Evolutionary conservation across 1,140 invertebrate species (phyloP), one percentile per base, ranked within the genome.

Genomic region (Drosophila novamexicana): DNA sequence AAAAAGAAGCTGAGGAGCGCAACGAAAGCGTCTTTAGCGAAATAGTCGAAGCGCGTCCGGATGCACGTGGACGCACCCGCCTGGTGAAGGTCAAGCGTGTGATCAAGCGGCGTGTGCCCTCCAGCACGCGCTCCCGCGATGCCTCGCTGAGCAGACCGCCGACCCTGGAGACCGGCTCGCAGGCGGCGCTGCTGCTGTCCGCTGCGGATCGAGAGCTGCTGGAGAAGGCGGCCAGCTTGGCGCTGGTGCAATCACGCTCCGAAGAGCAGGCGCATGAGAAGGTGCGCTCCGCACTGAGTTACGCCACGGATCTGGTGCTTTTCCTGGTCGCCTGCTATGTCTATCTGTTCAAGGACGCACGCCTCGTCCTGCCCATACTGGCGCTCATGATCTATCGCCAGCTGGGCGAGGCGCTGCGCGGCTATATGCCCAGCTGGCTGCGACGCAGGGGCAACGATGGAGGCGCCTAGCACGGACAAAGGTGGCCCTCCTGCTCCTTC

Each of bases 311-410:
- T 85, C 78, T 96, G 52, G 95, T 95, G 39, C 93, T 96, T 74
- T 93, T 96, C 56, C 52, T 95, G 12, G 94, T 96, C 1, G 96
- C 96, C 6, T 95, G 95, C 90, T 96, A 95, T 94, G 93, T 97
- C 40, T 97, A 97, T 90, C 90, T 96, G 9, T 97, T 96, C 80
- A 96, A 96, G 80, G 95, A 96, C 78, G 96, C 96, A 88, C 93
- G 95, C 57, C 92, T 97, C 16, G 95, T 96, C 1, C 94, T 97
- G 66, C 96, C 96, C 18, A 94, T 97, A 72, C 94, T 97, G 58
- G 93, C 95, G 7, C 93, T 97, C 1, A 94, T 97, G 79, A 94
- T 97, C 52, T 97, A 96, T 84, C 94, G 96, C 61, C 95, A 96
- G 84, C 79, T 97, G 37, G 94, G 95, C 78, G 94, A 96, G 75